Percentiles rank a stretch among this genome's conserved stretches.
Conservation (phyloP, 92 coral and sea anemone genomes). For the Desmophyllum pertusum region DNA sequence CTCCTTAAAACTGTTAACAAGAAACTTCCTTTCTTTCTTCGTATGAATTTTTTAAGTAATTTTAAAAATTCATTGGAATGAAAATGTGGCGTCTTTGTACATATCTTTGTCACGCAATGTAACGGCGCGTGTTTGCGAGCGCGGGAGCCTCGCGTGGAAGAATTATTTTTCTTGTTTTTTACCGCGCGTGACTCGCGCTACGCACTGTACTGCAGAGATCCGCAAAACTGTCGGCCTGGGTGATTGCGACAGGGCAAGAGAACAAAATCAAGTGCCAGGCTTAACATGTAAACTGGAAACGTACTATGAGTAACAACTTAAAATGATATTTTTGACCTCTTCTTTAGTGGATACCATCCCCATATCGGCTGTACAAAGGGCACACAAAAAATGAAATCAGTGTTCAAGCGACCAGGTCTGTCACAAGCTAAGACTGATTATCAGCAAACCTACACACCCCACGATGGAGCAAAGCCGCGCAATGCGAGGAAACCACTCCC, state of each 20-base stretch:
- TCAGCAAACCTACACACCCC: conserved; percentile 78
- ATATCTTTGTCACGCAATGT: neutral
- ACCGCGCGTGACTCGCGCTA: neutral
- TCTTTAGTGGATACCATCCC: conserved; percentile 85
- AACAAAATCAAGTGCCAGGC: neutral
- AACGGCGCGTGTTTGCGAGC: neutral
- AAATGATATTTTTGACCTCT: neutral
- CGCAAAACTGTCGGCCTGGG: neutral
- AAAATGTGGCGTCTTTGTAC: neutral
- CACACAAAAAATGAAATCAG: conserved; percentile 75
- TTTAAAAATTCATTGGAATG: no score
- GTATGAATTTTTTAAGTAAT: no score
- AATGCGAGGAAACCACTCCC: conserved; percentile 85
- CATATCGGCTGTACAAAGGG: conserved; percentile 89
- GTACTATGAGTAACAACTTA: neutral
- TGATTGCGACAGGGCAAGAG: neutral
- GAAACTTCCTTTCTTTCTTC: no score
- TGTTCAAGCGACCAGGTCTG: conserved; percentile 87
- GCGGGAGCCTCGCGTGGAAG: no score
- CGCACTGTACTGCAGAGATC: neutral
- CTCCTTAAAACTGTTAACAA: no score
- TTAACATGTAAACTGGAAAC: no score
- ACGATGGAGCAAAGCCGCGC: conserved; percentile 65
- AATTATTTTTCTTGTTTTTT: no score
- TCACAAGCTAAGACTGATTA: conserved; percentile 79